Evolutionary conservation across 2,797 vertebrate species (phyloP).

Genomic region (Acanthiza pusilla): DNA sequence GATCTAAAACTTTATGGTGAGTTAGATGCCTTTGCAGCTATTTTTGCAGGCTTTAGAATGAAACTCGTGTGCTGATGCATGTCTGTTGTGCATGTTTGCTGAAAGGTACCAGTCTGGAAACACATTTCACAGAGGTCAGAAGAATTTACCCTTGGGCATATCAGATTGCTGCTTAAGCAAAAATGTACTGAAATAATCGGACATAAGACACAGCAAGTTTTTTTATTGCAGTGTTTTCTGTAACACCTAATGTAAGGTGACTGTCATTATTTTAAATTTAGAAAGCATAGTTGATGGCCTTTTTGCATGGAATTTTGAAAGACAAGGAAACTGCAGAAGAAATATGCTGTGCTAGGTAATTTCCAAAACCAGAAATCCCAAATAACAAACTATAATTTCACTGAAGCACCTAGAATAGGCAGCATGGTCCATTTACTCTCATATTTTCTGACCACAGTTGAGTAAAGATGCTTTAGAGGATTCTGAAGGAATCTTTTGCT

Average conservation of each 20-base stretch:
- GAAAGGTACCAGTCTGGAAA: neutral
- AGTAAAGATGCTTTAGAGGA: conserved; percentile 20
- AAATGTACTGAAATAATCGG: neutral
- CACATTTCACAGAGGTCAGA: neutral
- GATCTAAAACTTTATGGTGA: neutral
- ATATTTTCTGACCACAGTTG: neutral
- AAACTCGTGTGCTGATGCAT: neutral
- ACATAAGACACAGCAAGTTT: neutral
- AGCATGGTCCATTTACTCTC: conserved; percentile 5
- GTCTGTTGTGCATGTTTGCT: neutral
- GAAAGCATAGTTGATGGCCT: neutral
- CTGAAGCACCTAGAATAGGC: conserved; percentile 17
- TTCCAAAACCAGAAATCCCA: conserved; percentile 19
- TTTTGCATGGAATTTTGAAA: neutral
- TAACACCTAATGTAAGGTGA: neutral
- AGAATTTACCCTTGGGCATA: neutral
- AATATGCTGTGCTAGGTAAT: neutral
- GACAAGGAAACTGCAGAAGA: neutral
- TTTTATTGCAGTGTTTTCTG: neutral
- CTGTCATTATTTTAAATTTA: neutral
- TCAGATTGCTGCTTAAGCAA: neutral
- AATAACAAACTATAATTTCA: conserved; percentile 11
- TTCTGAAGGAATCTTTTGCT: neutral
- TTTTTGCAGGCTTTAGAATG: neutral
- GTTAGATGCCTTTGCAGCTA: neutral